phyloP scores from a whole-genome alignment of 1,140 invertebrate genomes.

The Drosophila prosaltans region DNA sequence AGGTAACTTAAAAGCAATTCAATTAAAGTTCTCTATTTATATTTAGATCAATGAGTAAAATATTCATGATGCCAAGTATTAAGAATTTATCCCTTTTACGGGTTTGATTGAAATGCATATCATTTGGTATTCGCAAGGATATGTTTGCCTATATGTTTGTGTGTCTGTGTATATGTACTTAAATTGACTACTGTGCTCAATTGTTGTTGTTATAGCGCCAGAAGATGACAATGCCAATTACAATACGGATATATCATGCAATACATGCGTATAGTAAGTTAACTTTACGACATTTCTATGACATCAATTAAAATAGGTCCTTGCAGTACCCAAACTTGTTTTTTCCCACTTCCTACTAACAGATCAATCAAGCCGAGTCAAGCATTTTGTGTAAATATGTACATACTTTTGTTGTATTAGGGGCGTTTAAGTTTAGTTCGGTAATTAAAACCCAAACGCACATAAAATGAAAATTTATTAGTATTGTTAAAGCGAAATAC shows the following conservation, averaged over 20 bases:
- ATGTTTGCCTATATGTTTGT: neutral
- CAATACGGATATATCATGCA: slow-evolving; percentile 13
- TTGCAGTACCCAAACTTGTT: neutral
- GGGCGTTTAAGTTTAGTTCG: slow-evolving; percentile 62
- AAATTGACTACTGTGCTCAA: slow-evolving; percentile 1
- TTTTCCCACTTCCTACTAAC: slow-evolving; percentile 5
- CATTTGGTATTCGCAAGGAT: slow-evolving; percentile 3
- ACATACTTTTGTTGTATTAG: slow-evolving; percentile 41
- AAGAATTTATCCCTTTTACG: too few relatives aligned
- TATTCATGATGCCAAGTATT: too few relatives aligned
- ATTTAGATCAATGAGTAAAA: too few relatives aligned
- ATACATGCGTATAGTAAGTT: slow-evolving; percentile 33
- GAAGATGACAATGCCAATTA: slow-evolving; percentile 17
- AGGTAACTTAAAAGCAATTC: neutral
- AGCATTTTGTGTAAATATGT: slow-evolving; percentile 56
- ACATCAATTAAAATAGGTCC: slow-evolving; percentile 31
- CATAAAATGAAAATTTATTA: slow-evolving; percentile 64
- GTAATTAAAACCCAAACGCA: slow-evolving; percentile 63
- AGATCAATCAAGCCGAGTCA: slow-evolving; percentile 60
- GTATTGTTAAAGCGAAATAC: slow-evolving; percentile 49
- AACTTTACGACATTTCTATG: slow-evolving; percentile 50
- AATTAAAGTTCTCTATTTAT: neutral
- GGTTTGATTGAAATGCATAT: slow-evolving; percentile 10
- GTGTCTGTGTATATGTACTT: neutral
- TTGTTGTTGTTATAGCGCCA: neutral